These are phyloP conservation scores for Pseudolycoriella hygida DNA, from an alignment of 2,888 invertebrate genomes.

Conservation along the genomic window DNA sequence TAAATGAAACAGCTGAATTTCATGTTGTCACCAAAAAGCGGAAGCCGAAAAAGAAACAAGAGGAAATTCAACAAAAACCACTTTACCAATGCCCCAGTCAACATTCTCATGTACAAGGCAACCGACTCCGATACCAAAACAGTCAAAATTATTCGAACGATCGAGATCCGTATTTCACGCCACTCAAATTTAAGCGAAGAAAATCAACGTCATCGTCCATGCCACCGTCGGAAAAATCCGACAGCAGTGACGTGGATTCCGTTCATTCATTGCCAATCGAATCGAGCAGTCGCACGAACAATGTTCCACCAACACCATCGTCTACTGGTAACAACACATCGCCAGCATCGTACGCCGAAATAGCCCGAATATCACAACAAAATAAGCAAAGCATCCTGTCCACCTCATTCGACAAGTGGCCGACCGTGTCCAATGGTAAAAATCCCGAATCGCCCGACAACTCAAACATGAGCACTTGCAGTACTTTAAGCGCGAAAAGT, in stretches of 20 bases:
- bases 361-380: conserved; percentile 30
- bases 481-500: conserved; percentile 4
- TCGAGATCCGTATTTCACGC: conserved; percentile 14
- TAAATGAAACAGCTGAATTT: conserved; percentile 51
- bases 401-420: conserved; percentile 3
- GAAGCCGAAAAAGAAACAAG: conserved; percentile 50
- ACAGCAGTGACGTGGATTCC: conserved; percentile 66
- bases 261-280: conserved; percentile 66
- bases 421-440: conserved; percentile 3
- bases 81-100: background rate
- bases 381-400: background rate
- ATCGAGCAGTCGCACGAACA: conserved; percentile 14
- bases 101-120: background rate
- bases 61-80: conserved; percentile 6
- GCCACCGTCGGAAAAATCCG: conserved; percentile 71
- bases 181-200: conserved; percentile 30
- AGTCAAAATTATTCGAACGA: conserved; percentile 14
- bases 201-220: conserved; percentile 48
- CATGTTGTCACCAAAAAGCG: conserved; percentile 71
- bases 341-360: conserved; percentile 61
- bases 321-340: conserved; percentile 18
- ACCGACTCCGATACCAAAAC: conserved; percentile 11
- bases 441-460: conserved; percentile 4
- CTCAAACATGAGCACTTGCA: conserved; percentile 3
- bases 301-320: conserved; percentile 21